A percentile compares a stretch with the other conserved stretches of the same genome.
phyloP scores from a whole-genome alignment of 92 coral and sea anemone genomes.

The Plumapathes pennacea region DNA sequence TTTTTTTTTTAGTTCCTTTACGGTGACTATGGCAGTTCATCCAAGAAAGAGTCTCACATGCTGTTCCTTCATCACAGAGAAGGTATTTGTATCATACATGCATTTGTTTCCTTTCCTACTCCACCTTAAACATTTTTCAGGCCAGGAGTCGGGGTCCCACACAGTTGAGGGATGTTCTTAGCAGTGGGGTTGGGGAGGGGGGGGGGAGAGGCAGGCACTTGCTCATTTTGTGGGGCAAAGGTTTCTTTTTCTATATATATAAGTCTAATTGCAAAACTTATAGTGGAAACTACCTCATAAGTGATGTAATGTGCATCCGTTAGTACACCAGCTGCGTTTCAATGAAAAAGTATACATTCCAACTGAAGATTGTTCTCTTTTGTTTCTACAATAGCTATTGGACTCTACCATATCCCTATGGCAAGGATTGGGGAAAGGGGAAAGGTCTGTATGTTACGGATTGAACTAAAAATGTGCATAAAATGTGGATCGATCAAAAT shows the following conservation, averaged over 20 bases:
- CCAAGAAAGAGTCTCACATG: conserved; percentile 94
- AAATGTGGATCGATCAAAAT: no score
- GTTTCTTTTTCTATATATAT: no score
- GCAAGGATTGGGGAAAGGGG: conserved; percentile 87
- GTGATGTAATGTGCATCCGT: no score
- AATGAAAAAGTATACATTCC: neutral
- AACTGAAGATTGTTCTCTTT: neutral
- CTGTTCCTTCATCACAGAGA: conserved; percentile 90
- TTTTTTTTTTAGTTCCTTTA: conserved; percentile 71
- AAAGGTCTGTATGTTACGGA: conserved; percentile 62
- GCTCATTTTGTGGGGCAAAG: no score
- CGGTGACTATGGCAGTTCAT: conserved; percentile 70
- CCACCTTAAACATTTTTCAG: no score
- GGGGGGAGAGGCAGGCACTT: no score
- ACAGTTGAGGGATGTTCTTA: no score
- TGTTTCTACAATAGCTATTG: conserved; percentile 64
- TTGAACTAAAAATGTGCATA: neutral
- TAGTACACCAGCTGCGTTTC: neutral
- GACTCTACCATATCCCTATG: conserved; percentile 91
- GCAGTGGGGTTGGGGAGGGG: no score
- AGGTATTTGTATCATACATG: conserved; percentile 36
- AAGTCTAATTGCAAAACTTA: no score
- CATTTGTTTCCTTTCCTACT: no score
- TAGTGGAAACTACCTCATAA: no score
- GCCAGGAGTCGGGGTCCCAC: no score